Evolutionary conservation across 30 jellyfish, hydroid and myxozoan species (phyloP).

Genomic region (Cassiopea xamachana): DNA sequence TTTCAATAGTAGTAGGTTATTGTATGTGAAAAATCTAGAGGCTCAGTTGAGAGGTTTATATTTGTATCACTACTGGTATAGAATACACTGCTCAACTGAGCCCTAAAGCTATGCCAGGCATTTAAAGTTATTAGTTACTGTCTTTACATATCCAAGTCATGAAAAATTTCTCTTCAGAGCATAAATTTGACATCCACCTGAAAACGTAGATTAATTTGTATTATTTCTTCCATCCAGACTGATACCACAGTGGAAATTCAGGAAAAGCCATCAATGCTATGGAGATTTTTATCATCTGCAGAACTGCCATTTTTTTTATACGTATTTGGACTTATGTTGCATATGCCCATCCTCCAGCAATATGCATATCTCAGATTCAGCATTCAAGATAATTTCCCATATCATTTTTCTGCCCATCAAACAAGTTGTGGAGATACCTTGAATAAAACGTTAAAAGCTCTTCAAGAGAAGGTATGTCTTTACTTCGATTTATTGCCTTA

Average conservation of each 20-base stretch:
- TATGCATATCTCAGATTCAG: constrained; percentile 74
- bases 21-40: no score
- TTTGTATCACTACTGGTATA: no score
- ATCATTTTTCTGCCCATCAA: constrained; percentile 33
- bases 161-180: no score
- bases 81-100: no score
- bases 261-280: background rate
- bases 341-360: constrained; percentile 70
- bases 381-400: constrained; percentile 58
- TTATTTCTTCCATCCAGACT: background rate
- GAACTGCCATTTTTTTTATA: constrained; percentile 60
- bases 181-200: no score
- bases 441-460: constrained; percentile 33
- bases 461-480: constrained; percentile 53
- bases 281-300: constrained; percentile 10
- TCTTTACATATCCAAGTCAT: no score
- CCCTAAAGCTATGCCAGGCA: no score
- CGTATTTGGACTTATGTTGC: constrained; percentile 70
- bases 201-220: no score
- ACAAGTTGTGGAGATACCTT: constrained; percentile 31
- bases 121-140: no score
- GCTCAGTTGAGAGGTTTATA: no score
- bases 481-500: background rate
- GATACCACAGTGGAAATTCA: background rate
- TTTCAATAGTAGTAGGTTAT: no score